These are phyloP conservation scores for Neoitamus cyanurus DNA, from an alignment of 2,888 invertebrate genomes.

Conservation along the genomic window DNA sequence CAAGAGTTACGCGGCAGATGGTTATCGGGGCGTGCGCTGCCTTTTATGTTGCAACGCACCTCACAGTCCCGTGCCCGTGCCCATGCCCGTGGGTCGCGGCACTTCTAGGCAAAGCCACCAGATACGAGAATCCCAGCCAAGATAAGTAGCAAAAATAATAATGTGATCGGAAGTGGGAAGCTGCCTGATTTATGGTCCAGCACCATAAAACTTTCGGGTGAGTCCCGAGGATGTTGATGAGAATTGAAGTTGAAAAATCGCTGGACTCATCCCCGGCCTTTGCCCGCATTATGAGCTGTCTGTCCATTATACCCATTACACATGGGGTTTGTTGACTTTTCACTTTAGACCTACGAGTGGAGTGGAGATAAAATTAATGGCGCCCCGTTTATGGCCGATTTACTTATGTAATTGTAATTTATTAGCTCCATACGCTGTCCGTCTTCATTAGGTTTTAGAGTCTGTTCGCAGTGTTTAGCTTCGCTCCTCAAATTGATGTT, in stretches of 20 bases:
- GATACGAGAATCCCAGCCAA: neutral
- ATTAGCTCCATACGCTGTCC: neutral
- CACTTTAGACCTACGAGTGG: neutral
- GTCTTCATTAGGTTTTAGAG: neutral
- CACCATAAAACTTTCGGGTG: neutral
- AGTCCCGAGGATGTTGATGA: neutral
- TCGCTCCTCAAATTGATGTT: neutral
- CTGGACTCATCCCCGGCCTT: neutral
- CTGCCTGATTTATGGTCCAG: neutral
- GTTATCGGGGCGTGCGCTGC: constrained; percentile 31
- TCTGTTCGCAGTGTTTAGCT: neutral
- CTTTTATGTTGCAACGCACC: constrained; percentile 33
- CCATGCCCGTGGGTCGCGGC: neutral
- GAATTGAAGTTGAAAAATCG: constrained; percentile 2
- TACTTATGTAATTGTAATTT: neutral
- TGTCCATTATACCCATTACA: neutral
- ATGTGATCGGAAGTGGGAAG: constrained; percentile 28
- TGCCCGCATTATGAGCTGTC: neutral
- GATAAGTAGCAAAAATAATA: constrained; percentile 26
- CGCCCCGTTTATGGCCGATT: neutral
- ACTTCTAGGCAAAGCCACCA: neutral
- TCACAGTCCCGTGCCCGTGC: neutral
- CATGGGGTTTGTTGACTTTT: neutral
- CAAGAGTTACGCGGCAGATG: constrained; percentile 27
- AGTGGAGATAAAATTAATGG: neutral